phyloP scores from a whole-genome alignment of 2,888 invertebrate species.

The Agrypnus murinus region DNA sequence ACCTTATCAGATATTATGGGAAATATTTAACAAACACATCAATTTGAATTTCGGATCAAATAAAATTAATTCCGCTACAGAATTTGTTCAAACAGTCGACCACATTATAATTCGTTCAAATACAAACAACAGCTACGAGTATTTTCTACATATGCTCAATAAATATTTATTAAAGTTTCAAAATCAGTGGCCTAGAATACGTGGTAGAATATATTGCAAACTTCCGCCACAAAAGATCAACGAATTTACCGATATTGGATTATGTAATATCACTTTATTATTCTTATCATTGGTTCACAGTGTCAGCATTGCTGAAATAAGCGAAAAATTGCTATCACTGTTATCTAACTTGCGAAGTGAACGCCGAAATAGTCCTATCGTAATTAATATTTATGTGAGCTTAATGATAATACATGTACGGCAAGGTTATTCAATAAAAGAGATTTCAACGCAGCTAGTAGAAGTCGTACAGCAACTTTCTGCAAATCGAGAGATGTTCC shows the following conservation, averaged over 20 bases:
- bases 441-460: constrained; percentile 57
- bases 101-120: constrained; percentile 45
- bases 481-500: constrained; percentile 59
- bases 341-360: constrained; percentile 60
- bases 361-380: constrained; percentile 56
- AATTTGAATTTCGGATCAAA: constrained; percentile 44
- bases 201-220: constrained; percentile 68
- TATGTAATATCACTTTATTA: constrained; percentile 64
- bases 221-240: constrained; percentile 67
- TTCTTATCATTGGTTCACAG: constrained; percentile 61
- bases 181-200: constrained; percentile 67
- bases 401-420: constrained; percentile 60
- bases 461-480: constrained; percentile 61
- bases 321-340: constrained; percentile 63
- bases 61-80: constrained; percentile 50
- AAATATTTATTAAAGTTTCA: constrained; percentile 64
- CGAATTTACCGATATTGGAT: constrained; percentile 63
- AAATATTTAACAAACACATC: constrained; percentile 66
- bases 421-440: constrained; percentile 59
- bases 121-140: constrained; percentile 64
- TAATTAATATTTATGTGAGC: constrained; percentile 64
- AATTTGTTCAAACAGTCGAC: constrained; percentile 59
- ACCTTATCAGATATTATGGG: constrained; percentile 67
- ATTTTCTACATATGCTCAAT: constrained; percentile 64
- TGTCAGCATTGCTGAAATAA: constrained; percentile 64